Percentiles rank a stretch among this genome's conserved stretches.
Conservation (phyloP, 1,140 invertebrate species). For the Holotrichia oblita region DNA sequence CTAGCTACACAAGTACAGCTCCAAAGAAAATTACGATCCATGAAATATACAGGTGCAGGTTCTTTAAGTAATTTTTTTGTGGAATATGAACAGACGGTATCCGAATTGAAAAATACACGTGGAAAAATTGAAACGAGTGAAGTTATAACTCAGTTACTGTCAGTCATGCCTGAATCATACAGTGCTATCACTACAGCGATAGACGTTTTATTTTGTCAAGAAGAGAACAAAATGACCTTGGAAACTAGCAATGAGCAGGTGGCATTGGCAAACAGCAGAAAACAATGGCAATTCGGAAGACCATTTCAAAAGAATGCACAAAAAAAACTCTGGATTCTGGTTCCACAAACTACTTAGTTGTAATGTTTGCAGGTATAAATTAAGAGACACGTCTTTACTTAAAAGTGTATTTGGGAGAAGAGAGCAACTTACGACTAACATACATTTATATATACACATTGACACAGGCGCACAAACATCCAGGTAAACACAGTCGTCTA, state of each 20-base stretch:
- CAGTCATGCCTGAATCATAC: conserved; percentile 39
- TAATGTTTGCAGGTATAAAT: no score
- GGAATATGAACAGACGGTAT: conserved; percentile 42
- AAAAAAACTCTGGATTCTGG: conserved; percentile 30
- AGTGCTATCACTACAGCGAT: conserved; percentile 38
- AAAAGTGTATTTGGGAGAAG: no score
- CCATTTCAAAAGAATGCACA: background rate
- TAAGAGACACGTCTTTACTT: no score
- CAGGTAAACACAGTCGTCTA: no score
- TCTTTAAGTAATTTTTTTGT: conserved; percentile 37
- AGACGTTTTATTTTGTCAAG: conserved; percentile 37
- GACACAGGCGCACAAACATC: no score
- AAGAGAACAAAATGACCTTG: no score
- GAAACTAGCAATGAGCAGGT: conserved; percentile 8
- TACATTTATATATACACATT: no score
- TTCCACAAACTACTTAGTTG: conserved; percentile 7
- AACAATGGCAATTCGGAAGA: conserved; percentile 31
- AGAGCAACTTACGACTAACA: no score
- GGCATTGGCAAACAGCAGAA: conserved; percentile 17
- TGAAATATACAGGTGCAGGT: conserved; percentile 31
- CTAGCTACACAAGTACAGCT: conserved; percentile 41
- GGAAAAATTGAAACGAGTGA: conserved; percentile 30
- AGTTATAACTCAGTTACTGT: conserved; percentile 39
- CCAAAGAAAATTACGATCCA: conserved; percentile 40
- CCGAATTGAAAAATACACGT: conserved; percentile 37